phyloP scores from a whole-genome alignment of 2,888 invertebrate genomes.

The Agrochola circellaris region DNA sequence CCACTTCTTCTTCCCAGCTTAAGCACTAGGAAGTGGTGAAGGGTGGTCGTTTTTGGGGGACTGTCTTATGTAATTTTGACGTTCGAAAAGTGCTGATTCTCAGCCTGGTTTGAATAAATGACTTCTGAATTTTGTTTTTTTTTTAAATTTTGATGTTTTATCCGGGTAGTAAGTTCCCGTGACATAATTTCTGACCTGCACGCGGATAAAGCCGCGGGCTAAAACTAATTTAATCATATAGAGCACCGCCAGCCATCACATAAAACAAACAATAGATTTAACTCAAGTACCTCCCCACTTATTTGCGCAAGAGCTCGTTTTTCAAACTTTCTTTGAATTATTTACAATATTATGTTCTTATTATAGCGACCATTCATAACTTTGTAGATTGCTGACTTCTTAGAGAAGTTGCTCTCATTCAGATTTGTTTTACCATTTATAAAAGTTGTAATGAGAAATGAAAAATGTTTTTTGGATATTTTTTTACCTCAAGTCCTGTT shows the following conservation, averaged over 20 bases:
- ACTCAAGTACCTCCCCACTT: no score
- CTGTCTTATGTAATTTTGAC: no score
- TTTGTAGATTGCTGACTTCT: constrained; percentile 22
- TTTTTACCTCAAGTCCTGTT: neutral
- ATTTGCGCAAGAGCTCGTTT: neutral
- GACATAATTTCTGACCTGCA: no score
- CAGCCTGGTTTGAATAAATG: no score
- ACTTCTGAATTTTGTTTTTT: no score
- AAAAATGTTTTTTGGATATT: constrained; percentile 11
- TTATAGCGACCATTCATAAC: constrained; percentile 21
- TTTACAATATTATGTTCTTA: constrained; percentile 6
- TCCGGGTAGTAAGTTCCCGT: no score
- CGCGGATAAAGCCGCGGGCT: neutral
- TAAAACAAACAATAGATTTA: neutral
- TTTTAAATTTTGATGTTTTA: no score
- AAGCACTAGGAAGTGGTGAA: no score
- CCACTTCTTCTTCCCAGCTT: no score
- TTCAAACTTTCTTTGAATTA: constrained; percentile 16
- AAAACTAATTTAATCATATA: neutral
- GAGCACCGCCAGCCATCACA: neutral
- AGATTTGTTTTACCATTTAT: constrained; percentile 29
- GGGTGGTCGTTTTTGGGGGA: no score
- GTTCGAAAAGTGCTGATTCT: no score
- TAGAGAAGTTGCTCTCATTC: constrained; percentile 25
- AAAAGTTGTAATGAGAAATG: constrained; percentile 23